Percentiles rank a stretch among this genome's conserved stretches.
Conservation (phyloP, 1,140 invertebrate species). For the Zaprionus ghesquierei region DNA sequence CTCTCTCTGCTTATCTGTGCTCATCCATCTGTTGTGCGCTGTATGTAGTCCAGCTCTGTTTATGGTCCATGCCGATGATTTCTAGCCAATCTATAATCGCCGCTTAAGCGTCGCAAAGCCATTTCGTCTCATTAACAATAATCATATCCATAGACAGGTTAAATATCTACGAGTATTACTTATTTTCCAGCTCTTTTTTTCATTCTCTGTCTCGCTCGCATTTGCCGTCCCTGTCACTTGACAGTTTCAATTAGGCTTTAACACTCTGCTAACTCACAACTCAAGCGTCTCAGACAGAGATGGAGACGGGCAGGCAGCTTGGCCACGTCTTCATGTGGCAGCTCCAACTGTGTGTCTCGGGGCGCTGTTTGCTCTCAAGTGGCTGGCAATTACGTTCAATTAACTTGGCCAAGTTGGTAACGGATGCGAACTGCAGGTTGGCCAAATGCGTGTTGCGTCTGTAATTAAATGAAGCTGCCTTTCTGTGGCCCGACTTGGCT, state of each 20-base stretch:
- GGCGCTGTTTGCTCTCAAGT: conserved; percentile 63
- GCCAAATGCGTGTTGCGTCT: conserved; percentile 46
- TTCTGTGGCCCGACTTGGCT: background rate
- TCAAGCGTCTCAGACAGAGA: background rate
- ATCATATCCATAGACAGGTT: conserved; percentile 32
- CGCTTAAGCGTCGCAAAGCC: background rate
- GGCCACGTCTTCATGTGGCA: background rate
- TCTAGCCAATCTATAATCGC: conserved; percentile 14
- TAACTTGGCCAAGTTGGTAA: conserved; percentile 78
- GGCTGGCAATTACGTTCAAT: conserved; percentile 79
- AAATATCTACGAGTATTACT: background rate
- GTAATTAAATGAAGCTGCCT: conserved; percentile 71
- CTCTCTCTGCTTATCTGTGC: background rate
- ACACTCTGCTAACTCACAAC: conserved; percentile 49
- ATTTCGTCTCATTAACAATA: conserved; percentile 31
- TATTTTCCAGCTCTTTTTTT: background rate
- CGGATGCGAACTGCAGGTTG: conserved; percentile 63
- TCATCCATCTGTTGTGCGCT: background rate
- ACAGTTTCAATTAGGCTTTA: conserved; percentile 79
- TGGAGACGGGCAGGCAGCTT: background rate
- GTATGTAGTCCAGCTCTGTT: background rate
- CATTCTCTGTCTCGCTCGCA: background rate
- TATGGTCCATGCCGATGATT: no score
- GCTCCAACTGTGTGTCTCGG: conserved; percentile 20
- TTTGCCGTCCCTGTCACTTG: conserved; percentile 46